A percentile compares a stretch with the other conserved stretches of the same genome.
These are phyloP conservation scores for Noctilio leporinus DNA, from an alignment of 2,113 vertebrate genomes.

Conservation along the genomic window DNA sequence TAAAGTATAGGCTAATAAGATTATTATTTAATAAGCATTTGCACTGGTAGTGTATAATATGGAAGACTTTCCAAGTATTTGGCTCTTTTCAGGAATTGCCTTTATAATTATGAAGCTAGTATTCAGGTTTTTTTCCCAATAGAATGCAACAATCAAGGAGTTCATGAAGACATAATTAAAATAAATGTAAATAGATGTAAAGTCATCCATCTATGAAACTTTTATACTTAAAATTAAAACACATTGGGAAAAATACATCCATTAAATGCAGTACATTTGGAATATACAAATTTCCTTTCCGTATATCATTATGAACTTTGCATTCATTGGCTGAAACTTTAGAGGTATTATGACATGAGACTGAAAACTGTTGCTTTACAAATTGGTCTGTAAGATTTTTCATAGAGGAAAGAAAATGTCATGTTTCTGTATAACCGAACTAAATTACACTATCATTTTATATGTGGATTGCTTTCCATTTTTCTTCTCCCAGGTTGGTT, in stretches of 20 bases:
- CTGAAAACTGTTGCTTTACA: neutral
- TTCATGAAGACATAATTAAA: neutral
- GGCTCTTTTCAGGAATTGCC: neutral
- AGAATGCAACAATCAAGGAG: neutral
- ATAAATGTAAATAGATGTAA: neutral
- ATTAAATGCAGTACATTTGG: neutral
- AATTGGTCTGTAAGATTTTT: neutral
- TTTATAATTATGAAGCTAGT: neutral
- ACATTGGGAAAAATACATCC: neutral
- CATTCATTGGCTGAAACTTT: neutral
- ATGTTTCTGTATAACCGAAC: neutral
- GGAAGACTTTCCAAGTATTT: neutral
- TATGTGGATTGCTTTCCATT: neutral
- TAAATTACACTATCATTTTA: neutral
- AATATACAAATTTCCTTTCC: neutral
- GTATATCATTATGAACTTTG: neutral
- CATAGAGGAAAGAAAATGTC: neutral
- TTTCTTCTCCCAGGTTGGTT: slow-evolving; percentile 83
- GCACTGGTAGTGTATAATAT: neutral
- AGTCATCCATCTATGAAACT: neutral
- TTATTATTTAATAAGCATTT: neutral
- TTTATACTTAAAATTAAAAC: neutral
- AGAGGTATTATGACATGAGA: neutral
- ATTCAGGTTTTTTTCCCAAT: neutral
- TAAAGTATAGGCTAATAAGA: neutral